Evolutionary conservation across 2,113 vertebrate genomes (phyloP).

Genomic region (Neoarius graeffei): DNA sequence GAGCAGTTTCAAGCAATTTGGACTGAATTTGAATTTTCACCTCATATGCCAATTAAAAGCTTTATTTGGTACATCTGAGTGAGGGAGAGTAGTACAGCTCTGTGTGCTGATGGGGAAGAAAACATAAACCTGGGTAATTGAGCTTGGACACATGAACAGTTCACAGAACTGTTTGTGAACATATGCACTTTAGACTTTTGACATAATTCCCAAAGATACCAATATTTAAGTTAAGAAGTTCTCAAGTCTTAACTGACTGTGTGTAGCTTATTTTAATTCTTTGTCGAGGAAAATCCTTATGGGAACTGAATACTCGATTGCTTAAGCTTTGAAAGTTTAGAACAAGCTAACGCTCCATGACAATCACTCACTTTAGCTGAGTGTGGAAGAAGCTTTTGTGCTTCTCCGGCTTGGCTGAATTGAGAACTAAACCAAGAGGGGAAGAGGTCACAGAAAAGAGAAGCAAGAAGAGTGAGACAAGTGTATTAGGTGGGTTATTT

Average conservation of each 20-base stretch:
- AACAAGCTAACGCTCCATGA: conserved; percentile 28
- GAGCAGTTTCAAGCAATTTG: too few species aligned
- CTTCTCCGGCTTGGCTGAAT: conserved; percentile 31
- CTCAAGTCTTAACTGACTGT: not conserved
- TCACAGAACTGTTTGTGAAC: not conserved
- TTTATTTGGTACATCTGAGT: not conserved
- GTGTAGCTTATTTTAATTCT: not conserved
- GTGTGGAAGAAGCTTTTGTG: conserved; percentile 49
- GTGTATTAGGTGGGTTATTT: conserved; percentile 48
- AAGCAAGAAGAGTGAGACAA: conserved; percentile 26
- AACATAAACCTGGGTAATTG: not conserved
- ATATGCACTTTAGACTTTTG: not conserved
- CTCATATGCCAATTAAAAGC: not conserved
- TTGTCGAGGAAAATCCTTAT: not conserved
- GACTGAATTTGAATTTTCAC: too few species aligned
- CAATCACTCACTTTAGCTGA: conserved; percentile 48
- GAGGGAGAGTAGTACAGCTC: not conserved
- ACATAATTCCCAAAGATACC: not conserved
- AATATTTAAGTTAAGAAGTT: not conserved
- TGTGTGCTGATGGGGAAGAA: not conserved
- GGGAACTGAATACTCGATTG: conserved; percentile 20
- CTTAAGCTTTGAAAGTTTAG: conserved; percentile 30
- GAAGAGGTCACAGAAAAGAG: conserved; percentile 45
- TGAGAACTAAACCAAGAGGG: conserved; percentile 39
- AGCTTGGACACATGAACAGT: not conserved